These are phyloP conservation scores for Adelges cooleyi DNA, from an alignment of 1,140 invertebrate species.

Conservation along the genomic window DNA sequence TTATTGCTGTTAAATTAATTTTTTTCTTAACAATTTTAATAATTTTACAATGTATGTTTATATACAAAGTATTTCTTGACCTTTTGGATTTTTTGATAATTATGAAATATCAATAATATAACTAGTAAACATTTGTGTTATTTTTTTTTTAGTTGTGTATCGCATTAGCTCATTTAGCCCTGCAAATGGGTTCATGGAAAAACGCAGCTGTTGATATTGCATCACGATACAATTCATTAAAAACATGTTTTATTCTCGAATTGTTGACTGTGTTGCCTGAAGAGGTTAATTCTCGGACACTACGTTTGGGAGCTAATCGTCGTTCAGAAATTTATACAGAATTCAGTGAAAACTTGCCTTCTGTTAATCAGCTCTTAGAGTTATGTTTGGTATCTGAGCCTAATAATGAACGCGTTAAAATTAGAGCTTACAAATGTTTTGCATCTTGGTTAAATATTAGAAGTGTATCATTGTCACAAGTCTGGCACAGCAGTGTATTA, in stretches of 20 bases:
- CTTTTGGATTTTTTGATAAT: too few species aligned
- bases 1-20: too few species aligned
- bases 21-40: too few species aligned
- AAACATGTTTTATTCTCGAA: conserved; percentile 73
- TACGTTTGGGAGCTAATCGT: conserved; percentile 82
- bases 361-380: conserved; percentile 44
- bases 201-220: conserved; percentile 77
- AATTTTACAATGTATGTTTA: too few species aligned
- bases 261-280: conserved; percentile 90
- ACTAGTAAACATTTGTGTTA: too few species aligned
- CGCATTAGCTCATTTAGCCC: conserved; percentile 79
- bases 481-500: conserved; percentile 55
- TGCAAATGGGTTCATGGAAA: conserved; percentile 91
- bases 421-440: conserved; percentile 61
- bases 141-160: conserved; percentile 59
- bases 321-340: conserved; percentile 69
- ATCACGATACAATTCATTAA: conserved; percentile 49
- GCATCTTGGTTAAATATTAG: conserved; percentile 66
- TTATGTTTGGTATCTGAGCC: conserved; percentile 50
- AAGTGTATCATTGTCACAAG: conserved; percentile 52
- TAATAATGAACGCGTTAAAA: conserved; percentile 44
- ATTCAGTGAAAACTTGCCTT: conserved; percentile 39
- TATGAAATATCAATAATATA: too few species aligned
- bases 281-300: conserved; percentile 72
- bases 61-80: too few species aligned